Evolutionary conservation across 2,888 invertebrate genomes (phyloP).

Genomic region (Junonia oenone): DNA sequence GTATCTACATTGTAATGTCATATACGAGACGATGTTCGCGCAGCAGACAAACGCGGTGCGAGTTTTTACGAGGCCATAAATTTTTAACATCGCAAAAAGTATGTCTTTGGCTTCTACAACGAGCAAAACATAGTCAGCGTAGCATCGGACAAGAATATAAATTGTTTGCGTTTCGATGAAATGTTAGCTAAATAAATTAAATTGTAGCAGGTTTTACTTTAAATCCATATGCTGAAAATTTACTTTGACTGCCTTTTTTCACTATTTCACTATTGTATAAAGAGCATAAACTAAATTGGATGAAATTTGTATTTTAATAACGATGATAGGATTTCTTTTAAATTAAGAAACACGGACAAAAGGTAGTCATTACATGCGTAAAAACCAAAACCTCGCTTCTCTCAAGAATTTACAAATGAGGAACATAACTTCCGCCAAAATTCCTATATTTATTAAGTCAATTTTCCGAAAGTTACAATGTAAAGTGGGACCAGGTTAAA

Average conservation of each 20-base stretch:
- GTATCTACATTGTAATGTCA: conserved; percentile 53
- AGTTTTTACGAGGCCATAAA: conserved; percentile 70
- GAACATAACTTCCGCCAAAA: no score
- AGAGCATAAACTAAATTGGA: no score
- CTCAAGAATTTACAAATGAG: no score
- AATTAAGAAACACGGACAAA: no score
- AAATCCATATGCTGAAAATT: no score
- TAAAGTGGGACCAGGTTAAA: not conserved
- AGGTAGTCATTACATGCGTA: no score
- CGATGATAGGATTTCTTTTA: no score
- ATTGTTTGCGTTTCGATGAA: not conserved
- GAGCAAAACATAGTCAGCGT: conserved; percentile 9
- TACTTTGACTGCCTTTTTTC: no score
- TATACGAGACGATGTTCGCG: conserved; percentile 40
- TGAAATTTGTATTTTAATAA: no score
- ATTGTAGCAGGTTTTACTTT: not conserved
- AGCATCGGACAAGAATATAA: conserved; percentile 10
- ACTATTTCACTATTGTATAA: no score
- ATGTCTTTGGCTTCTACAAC: conserved; percentile 47
- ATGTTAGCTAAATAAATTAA: not conserved
- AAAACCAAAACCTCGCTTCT: no score
- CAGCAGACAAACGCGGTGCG: conserved; percentile 54
- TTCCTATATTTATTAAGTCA: not conserved
- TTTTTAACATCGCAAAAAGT: conserved; percentile 69
- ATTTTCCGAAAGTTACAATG: not conserved